Percentiles rank a stretch among this genome's conserved stretches.
Evolutionary conservation across 2,113 vertebrate species (phyloP).

Genomic region (Dicentrarchus labrax): DNA sequence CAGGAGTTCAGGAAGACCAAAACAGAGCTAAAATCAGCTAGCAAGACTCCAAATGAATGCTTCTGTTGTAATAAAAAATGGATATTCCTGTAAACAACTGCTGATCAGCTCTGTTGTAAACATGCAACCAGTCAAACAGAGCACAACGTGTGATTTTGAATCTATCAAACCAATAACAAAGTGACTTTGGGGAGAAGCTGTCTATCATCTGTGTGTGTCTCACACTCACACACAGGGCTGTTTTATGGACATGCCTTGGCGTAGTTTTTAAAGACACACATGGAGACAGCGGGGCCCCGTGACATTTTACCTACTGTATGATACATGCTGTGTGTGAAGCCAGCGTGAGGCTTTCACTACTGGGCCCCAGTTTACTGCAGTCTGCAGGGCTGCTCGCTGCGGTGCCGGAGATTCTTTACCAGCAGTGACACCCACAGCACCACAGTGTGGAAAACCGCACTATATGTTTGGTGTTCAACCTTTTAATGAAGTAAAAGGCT

Average conservation of each 20-base stretch:
- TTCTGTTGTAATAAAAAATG: too few relatives aligned
- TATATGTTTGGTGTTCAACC: not conserved
- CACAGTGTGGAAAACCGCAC: not conserved
- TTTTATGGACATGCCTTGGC: constrained; percentile 2
- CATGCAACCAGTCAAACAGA: not conserved
- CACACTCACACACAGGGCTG: not conserved
- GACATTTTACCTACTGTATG: constrained; percentile 9
- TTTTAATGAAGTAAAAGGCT: not conserved
- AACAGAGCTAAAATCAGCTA: too few relatives aligned
- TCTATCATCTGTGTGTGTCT: not conserved
- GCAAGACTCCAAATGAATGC: too few relatives aligned
- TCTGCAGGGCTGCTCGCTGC: not conserved
- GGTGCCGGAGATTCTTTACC: not conserved
- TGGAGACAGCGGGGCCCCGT: constrained; percentile 18
- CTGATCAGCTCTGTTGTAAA: not conserved
- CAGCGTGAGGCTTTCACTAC: not conserved
- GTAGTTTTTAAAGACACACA: constrained; percentile 11
- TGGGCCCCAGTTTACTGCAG: constrained; percentile 25
- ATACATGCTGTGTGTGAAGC: constrained; percentile 1
- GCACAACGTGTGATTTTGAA: not conserved
- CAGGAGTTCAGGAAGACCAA: too few relatives aligned
- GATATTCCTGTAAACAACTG: not conserved
- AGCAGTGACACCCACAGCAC: not conserved
- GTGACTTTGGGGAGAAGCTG: not conserved
- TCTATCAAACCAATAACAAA: not conserved